Evolutionary conservation across 1,140 invertebrate genomes (phyloP), one percentile per base, ranked within the genome.

Genomic region (silkworm (Bombyx mori)): DNA sequence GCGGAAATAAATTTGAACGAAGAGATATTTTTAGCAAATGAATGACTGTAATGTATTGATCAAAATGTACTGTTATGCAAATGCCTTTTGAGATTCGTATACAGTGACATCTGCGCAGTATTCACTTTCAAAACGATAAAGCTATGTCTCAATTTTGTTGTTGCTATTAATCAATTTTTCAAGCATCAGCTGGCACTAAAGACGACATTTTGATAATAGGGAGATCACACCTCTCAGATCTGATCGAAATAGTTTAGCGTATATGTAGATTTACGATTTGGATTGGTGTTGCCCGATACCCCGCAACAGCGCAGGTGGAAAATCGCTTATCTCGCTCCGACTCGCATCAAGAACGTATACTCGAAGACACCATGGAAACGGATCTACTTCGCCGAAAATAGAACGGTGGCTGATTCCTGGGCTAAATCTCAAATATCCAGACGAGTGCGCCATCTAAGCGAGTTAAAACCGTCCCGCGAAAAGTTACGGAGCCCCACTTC

Each of bases 401-500:
- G 88, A 86, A 86, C 80, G 72, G 69, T 80, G 71, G 81, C 82
- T 75, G 86, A 88, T 88, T 88, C 86, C 88, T 88, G 88, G 88
- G 88, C 88, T 82, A 88, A 89, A 88, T 89, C 86, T 89, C 89
- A 88, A 88, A 89, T 88, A 90, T 84, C 85, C 84, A 86, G 84
- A 87, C 71, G 72, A 63, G 79, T 83, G 90, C 91, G 92, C 91
- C 92, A 91, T 92, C 92, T 92, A 88, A 89, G 84, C 78, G 84
- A 87, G 90, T 92, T 92, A 92, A 93, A 93, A 93, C 91, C 89
- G 89, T 89, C 88, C 87, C 84, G 87, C 88, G 82, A 88, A 87
- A 89, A 89, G 86, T 88, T 86, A 87, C 89, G 81, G 87, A 88
- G 89, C 90, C 90, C 90, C 92, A 93, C 91, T 93, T 92, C 91